phyloP scores from a whole-genome alignment of 2,888 invertebrate genomes.

The Mayetiola destructor region DNA sequence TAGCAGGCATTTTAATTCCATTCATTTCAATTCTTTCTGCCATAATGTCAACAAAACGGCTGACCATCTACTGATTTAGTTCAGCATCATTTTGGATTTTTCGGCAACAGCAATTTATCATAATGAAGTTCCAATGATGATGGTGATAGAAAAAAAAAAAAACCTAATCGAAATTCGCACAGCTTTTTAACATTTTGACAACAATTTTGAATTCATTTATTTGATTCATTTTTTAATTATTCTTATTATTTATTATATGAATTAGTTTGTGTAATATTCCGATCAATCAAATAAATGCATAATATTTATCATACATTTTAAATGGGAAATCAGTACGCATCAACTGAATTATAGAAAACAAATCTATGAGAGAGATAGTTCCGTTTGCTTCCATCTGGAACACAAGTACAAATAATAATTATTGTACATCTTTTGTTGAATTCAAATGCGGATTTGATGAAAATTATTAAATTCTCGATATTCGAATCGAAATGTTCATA shows the following conservation, averaged over 20 bases:
- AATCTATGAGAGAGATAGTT: neutral
- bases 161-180: neutral
- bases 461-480: neutral
- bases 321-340: neutral
- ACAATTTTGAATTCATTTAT: neutral
- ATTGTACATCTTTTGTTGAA: too few species aligned
- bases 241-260: neutral
- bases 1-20: conserved; percentile 25
- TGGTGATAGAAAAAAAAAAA: neutral
- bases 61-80: neutral
- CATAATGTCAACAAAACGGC: conserved; percentile 19
- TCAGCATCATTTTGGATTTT: too few species aligned
- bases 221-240: neutral
- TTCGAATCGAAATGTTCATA: neutral
- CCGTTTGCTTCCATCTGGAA: neutral
- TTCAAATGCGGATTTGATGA: neutral
- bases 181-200: neutral
- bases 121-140: too few species aligned
- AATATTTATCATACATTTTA: neutral
- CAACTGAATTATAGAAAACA: neutral
- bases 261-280: neutral
- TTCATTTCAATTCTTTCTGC: conserved; percentile 25
- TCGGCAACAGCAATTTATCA: too few species aligned
- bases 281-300: neutral
- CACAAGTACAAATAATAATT: neutral